Evolutionary conservation across 2,113 vertebrate species (phyloP), one percentile per base, ranked within the genome.

Genomic region (Daubentonia madagascariensis): DNA sequence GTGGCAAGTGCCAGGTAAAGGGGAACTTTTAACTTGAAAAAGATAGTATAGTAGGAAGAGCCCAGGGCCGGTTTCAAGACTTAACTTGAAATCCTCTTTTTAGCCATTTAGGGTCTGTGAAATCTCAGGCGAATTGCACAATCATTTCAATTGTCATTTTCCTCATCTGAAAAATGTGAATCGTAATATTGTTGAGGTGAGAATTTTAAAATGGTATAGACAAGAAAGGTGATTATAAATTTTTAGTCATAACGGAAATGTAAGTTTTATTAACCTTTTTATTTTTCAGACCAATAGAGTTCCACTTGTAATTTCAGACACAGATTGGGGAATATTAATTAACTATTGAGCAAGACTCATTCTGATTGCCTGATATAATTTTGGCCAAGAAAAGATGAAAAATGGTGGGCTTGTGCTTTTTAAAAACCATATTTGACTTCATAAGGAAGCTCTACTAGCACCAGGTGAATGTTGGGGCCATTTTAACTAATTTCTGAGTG

Each of bases 401-500:
- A 43, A 23, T 25, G 2, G 18, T 48, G 48, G 18, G 28, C 25
- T 89, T 45, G 4, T 57, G 45, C 28, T 78, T 96, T 89, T 17
- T 13, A 16, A 37, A 81, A 85, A n/a, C 65, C 30, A 10, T 20
- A 6, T 87, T 83, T 75, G 37, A 89, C 57, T 65, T 88, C 23
- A 59, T 35, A 75, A 92, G 16, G 45, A 18, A 75, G 20, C 20
- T 70, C 25, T 76, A 22, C 79, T 76, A 87, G 17, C 22, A 52
- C 72, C 30, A 23, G 2, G 43, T 81, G 86, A 94, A 84, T 87
- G 85, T 54, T 10, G 75, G 48, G 43, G 65, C 25, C 32, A 59
- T 86, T 94, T 67, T 72, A 81, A 90, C 35, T 80, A 94, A 52
- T 80, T 93, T 92, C n/a, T 96, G 79, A 84, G 45, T 87, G 48